These are phyloP conservation scores for Heliconius eleuchia DNA, from an alignment of 1,140 invertebrate genomes.

Conservation along the genomic window DNA sequence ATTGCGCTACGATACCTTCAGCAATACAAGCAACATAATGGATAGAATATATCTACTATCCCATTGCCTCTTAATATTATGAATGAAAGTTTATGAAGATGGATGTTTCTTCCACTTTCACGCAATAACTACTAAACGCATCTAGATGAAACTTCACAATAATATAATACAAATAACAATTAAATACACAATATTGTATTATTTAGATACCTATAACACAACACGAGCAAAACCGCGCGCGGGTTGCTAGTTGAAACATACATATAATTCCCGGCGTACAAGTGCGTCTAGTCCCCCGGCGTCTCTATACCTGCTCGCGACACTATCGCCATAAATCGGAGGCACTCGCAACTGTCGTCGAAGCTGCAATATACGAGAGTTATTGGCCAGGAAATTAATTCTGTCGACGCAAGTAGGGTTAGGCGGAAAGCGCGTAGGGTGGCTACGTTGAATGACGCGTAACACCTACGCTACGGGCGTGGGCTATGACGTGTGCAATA, in stretches of 20 bases:
- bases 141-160: no score
- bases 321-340: constrained; percentile 70
- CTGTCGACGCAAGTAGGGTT: constrained; percentile 75
- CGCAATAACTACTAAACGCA: no score
- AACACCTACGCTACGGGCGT: not conserved
- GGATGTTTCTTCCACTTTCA: no score
- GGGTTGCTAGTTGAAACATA: no score
- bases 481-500: not conserved
- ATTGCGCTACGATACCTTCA: no score
- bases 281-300: not conserved
- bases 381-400: constrained; percentile 80
- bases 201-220: no score
- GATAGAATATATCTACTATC: no score
- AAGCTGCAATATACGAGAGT: constrained; percentile 76
- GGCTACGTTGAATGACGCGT: constrained; percentile 31
- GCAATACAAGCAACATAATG: no score
- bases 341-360: constrained; percentile 68
- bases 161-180: no score
- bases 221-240: not conserved
- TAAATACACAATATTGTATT: no score
- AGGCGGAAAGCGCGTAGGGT: constrained; percentile 50
- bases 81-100: no score
- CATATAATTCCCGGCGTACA: not conserved
- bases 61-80: no score
- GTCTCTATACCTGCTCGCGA: constrained; percentile 58